phyloP scores from a whole-genome alignment of 2,797 vertebrate genomes.

The Xiphophorus birchmanni region DNA sequence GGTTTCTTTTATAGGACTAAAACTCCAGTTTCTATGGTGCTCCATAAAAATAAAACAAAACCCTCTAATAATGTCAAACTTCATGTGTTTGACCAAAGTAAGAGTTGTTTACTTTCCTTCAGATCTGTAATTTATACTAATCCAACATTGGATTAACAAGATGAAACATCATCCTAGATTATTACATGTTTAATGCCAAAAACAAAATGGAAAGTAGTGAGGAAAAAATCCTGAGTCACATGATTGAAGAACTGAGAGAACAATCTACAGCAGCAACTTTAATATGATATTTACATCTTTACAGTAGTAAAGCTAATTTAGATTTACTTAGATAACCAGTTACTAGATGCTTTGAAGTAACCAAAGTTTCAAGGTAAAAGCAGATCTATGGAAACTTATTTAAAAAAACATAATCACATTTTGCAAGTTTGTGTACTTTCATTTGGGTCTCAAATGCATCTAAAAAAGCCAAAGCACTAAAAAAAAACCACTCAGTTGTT shows the following conservation, averaged over 20 bases:
- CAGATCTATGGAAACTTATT: neutral
- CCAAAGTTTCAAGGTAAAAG: neutral
- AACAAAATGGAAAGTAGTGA: neutral
- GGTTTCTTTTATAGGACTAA: neutral
- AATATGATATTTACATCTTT: neutral
- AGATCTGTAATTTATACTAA: neutral
- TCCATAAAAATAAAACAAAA: neutral
- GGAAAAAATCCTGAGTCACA: neutral
- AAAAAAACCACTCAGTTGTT: no score
- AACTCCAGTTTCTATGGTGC: neutral
- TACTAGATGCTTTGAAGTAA: neutral
- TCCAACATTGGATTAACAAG: neutral
- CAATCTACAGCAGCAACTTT: neutral
- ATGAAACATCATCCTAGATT: neutral
- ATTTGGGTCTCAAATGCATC: no score
- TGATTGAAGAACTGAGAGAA: neutral
- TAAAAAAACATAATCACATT: no score
- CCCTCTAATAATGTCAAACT: neutral
- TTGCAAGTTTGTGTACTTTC: no score
- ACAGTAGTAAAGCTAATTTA: neutral
- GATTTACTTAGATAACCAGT: neutral
- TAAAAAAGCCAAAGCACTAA: no score
- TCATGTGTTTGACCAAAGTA: neutral
- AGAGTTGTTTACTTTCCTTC: neutral
- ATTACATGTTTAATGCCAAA: neutral